Conservation (phyloP, 2,888 invertebrate genomes). For the Globia sparganii region DNA sequence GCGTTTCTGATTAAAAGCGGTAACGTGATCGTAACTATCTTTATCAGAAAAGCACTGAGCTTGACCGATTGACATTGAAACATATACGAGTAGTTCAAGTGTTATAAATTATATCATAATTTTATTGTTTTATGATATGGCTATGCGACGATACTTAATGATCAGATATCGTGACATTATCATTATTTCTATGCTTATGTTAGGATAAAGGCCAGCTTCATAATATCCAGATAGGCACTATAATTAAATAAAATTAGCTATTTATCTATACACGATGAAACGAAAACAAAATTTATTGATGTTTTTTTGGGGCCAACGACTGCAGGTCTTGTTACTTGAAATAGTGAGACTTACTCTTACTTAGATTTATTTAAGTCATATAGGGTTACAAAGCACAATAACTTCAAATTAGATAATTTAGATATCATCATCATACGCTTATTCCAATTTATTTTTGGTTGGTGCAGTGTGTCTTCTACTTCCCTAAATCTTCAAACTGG, state of each 20-base stretch:
- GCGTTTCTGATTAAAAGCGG: constrained; percentile 25
- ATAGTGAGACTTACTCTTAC: too few species aligned
- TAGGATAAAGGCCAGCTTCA: not conserved
- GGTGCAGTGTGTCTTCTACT: not conserved
- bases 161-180: not conserved
- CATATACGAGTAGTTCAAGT: not conserved
- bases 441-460: not conserved
- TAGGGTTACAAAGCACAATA: not conserved
- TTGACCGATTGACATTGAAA: constrained; percentile 35
- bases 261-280: too few species aligned
- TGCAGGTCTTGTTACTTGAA: too few species aligned
- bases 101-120: not conserved
- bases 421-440: too few species aligned
- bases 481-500: not conserved
- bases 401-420: not conserved
- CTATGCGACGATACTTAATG: not conserved
- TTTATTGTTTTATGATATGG: not conserved
- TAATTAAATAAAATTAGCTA: too few species aligned
- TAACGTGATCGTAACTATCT: not conserved
- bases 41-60: constrained; percentile 32
- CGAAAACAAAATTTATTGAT: too few species aligned
- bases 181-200: not conserved
- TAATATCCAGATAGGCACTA: too few species aligned
- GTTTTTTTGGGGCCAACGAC: too few species aligned
- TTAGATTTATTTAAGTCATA: not conserved